phyloP scores from a whole-genome alignment of 2,797 vertebrate genomes.

The Takifugu ocellatus region DNA sequence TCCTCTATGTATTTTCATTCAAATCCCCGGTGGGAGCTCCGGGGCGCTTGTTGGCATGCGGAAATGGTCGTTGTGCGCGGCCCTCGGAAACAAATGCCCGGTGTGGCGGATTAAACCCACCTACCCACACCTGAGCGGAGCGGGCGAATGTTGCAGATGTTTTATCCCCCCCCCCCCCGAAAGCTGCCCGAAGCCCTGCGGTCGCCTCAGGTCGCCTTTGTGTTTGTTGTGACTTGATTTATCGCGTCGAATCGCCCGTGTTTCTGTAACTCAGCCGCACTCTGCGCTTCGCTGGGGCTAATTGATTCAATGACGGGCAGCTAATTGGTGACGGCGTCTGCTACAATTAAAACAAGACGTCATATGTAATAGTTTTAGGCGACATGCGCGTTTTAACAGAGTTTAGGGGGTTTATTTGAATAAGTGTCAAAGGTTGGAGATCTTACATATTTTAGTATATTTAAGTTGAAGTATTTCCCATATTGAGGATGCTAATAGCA shows the following conservation, averaged over 20 bases:
- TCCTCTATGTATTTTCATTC: not conserved
- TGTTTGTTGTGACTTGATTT: not conserved
- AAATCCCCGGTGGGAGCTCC: slow-evolving; percentile 2
- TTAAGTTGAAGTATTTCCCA: not conserved
- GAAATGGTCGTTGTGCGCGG: slow-evolving; percentile 44
- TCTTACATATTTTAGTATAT: not conserved
- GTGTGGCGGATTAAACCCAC: slow-evolving; percentile 20
- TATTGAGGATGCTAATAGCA: not conserved
- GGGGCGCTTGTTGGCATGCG: slow-evolving; percentile 46
- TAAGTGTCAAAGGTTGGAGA: not conserved
- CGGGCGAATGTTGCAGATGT: slow-evolving; percentile 16
- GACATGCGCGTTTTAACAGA: not conserved
- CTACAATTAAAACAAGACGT: not conserved
- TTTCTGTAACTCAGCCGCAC: not conserved
- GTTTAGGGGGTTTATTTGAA: not conserved
- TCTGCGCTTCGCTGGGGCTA: slow-evolving; percentile 38
- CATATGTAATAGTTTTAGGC: too few species aligned
- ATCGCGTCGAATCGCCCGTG: too few species aligned
- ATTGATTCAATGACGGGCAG: slow-evolving; percentile 38
- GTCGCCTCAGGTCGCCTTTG: not conserved
- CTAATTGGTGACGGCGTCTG: slow-evolving; percentile 33
- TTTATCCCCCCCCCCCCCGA: too few species aligned
- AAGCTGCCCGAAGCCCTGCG: too few species aligned
- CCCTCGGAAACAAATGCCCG: slow-evolving; percentile 14
- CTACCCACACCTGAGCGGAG: slow-evolving; percentile 38